Percentiles rank a stretch among this genome's conserved stretches.
Conservation (phyloP, 2,797 vertebrate species). For the Protonibea diacanthus region DNA sequence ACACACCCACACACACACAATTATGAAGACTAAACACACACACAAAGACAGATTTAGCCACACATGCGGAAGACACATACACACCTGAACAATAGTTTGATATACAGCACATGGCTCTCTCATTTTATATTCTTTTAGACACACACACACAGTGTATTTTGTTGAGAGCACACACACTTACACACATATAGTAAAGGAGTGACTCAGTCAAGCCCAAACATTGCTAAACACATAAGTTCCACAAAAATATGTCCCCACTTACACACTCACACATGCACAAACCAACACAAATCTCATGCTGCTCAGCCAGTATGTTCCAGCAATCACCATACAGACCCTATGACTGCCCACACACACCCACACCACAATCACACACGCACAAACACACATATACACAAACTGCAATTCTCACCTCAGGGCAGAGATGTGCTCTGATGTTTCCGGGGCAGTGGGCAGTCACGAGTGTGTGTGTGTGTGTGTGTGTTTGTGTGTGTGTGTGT, state of each 20-base stretch:
- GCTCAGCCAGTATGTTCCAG: slow-evolving; percentile 71
- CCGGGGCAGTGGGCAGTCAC: slow-evolving; percentile 83
- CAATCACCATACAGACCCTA: slow-evolving; percentile 72
- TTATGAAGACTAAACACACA: slow-evolving; percentile 20
- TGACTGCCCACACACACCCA: slow-evolving; percentile 73
- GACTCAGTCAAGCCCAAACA: slow-evolving; percentile 64
- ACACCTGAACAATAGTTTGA: slow-evolving; percentile 55
- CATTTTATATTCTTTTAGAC: slow-evolving; percentile 27
- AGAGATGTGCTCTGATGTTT: slow-evolving; percentile 85
- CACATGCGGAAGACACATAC: slow-evolving; percentile 41
- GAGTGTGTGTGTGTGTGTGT: slow-evolving; percentile 74
- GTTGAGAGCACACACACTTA: slow-evolving; percentile 15
- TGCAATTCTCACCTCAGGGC: slow-evolving; percentile 81
- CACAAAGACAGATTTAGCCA: slow-evolving; percentile 38
- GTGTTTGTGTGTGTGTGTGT: slow-evolving; percentile 59
- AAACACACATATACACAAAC: slow-evolving; percentile 62
- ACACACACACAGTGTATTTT: slow-evolving; percentile 6
- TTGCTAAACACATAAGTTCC: slow-evolving; percentile 61
- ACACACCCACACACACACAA: slow-evolving; percentile 41
- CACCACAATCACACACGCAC: slow-evolving; percentile 50
- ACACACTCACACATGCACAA: slow-evolving; percentile 48
- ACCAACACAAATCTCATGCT: slow-evolving; percentile 67
- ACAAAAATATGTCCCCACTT: slow-evolving; percentile 57
- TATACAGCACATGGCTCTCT: slow-evolving; percentile 17
- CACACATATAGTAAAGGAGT: slow-evolving; percentile 33